These are phyloP conservation scores for Platyura marginata DNA, from an alignment of 1,140 invertebrate species.

Conservation along the genomic window DNA sequence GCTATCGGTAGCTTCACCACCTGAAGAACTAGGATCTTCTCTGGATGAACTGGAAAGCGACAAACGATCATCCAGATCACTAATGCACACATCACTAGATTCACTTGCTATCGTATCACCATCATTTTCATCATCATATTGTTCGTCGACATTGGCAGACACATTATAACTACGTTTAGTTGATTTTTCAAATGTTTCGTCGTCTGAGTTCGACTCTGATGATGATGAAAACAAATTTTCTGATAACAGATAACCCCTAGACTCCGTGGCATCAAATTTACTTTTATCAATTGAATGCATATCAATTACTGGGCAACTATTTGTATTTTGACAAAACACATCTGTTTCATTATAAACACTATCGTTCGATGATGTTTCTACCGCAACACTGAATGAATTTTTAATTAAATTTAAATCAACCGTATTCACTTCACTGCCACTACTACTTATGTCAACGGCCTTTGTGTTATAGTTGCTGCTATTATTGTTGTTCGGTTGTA, in stretches of 20 bases:
- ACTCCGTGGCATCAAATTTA: constrained; percentile 3
- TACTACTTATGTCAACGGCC: not conserved
- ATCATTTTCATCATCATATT: constrained; percentile 25
- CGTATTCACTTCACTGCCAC: not conserved
- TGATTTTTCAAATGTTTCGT: constrained; percentile 14
- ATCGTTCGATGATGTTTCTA: too few species aligned
- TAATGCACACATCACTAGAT: constrained; percentile 3
- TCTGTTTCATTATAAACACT: too few species aligned
- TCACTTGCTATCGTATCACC: constrained; percentile 10
- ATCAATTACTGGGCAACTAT: too few species aligned
- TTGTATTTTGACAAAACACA: too few species aligned
- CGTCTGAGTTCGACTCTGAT: constrained; percentile 27
- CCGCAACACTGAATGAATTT: too few species aligned
- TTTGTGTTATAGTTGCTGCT: not conserved
- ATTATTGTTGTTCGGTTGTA: too few species aligned
- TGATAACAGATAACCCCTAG: constrained; percentile 30
- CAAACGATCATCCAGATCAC: constrained; percentile 5
- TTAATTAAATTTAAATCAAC: too few species aligned
- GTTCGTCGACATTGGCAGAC: too few species aligned
- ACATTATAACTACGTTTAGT: constrained; percentile 30
- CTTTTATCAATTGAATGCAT: too few species aligned
- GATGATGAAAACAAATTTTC: constrained; percentile 33
- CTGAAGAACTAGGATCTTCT: not conserved
- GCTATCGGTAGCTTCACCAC: not conserved
- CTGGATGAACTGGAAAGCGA: not conserved